Base-by-base conservation (phyloP, 2,113 vertebrate genomes). In the Pterocles gutturalis region DNA sequence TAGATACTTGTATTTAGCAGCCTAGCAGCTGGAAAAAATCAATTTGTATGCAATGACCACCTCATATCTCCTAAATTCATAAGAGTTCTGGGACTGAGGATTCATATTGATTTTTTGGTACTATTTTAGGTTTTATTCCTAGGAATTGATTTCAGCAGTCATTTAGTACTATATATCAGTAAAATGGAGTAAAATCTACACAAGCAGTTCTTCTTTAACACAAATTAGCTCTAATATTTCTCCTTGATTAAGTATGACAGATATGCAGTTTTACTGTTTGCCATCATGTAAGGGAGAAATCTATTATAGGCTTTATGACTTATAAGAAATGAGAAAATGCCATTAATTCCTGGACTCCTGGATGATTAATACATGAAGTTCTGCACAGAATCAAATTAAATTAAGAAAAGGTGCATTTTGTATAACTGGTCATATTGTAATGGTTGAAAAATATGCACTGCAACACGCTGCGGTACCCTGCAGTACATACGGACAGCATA, bases 71-170 rank as follows among this genome's bases (percentile, higher is more conserved):
- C 87, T 96, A 95, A 97, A 96, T 96, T 89, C 45, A 91, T 69
- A 38, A 80, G 95, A 82, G 67, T 93, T 94, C 45, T 72, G 54
- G 15, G 84, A 26, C 58, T 92, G 79, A 87, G 53, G 81, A 92
- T 92, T 94, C n/a, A 53, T 94, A 98, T 78, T 93, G 93, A 97
- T 96, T 94, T 97, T 95, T 96, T 90, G 12, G 71, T 83, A 75
- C 46, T 87, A 48, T 95, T 97, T 97, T 72, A 94, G 78, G 53
- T 45, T 96, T 95, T 90, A 67, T 97, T 94, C 85, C 62, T 77
- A 82, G 69, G 89, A 97, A 97, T 69, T 96, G 10, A 97, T 96
- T 96, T 76, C 71, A 87, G 46, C 78, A 91, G 79, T 93, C 36
- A 67, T 94, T 96, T 89, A 73, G 58, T 64, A 80, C 86, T 85